phyloP scores from a whole-genome alignment of 2,113 vertebrate species.

The Nestor notabilis region DNA sequence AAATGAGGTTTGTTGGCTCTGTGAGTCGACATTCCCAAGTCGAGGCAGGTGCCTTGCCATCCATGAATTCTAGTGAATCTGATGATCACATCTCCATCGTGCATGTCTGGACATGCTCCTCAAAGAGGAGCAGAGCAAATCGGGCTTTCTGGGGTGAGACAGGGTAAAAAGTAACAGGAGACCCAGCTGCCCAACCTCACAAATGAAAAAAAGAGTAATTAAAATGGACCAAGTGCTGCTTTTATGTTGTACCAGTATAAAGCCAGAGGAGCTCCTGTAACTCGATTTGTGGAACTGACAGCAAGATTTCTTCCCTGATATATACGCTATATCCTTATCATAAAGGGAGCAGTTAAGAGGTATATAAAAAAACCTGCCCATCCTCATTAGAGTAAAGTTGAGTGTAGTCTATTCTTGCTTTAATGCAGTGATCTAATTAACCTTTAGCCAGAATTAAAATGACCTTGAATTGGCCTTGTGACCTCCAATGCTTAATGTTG shows the following conservation, averaged over 20 bases:
- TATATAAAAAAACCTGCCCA: conserved; percentile 50
- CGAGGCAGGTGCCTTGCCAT: fast-evolving
- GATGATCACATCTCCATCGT: fast-evolving
- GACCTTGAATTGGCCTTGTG: conserved; percentile 81
- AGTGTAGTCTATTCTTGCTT: conserved; percentile 75
- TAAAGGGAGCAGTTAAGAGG: conserved; percentile 13
- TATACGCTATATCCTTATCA: neutral
- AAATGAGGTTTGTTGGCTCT: neutral
- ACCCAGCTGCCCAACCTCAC: too few species aligned
- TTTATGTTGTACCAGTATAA: neutral
- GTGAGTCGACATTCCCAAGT: fast-evolving
- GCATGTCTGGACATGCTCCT: neutral
- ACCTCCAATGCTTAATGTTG: conserved; percentile 80
- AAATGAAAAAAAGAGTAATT: neutral
- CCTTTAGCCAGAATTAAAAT: conserved; percentile 79
- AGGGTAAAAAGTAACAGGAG: fast-evolving
- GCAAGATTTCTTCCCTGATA: neutral
- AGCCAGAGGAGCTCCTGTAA: neutral
- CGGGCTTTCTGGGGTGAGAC: fast-evolving
- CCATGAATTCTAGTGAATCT: neutral
- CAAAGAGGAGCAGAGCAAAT: neutral
- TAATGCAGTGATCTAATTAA: conserved; percentile 89
- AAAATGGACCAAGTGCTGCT: neutral
- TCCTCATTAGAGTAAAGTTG: conserved; percentile 67
- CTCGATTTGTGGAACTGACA: neutral